phyloP scores from a whole-genome alignment of 37 sponge, comb jelly and placozoan genomes.

The Petrosia ficiformis region DNA sequence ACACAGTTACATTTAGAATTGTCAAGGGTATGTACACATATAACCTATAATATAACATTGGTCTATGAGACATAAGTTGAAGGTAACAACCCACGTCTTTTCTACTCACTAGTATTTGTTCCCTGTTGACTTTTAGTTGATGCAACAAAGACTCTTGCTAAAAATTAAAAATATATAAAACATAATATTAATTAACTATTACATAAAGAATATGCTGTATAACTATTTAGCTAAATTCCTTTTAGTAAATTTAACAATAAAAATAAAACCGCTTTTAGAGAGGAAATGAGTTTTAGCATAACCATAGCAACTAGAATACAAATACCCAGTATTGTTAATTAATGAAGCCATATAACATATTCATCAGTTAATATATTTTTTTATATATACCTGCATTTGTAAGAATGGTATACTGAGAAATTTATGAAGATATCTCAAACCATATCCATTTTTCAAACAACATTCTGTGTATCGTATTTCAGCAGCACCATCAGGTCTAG shows the following conservation, averaged over 20 bases:
- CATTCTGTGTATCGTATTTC: conserved; percentile 81
- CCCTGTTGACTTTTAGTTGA: conserved; percentile 77
- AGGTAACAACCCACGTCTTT: conserved; percentile 43
- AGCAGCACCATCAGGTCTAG: conserved; percentile 78
- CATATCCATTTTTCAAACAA: conserved; percentile 93
- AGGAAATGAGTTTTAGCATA: too few species aligned
- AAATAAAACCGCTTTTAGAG: too few species aligned
- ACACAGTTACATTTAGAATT: conserved; percentile 37
- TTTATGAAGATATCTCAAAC: conserved; percentile 89
- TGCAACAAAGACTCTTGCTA: conserved; percentile 78
- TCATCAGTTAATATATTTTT: neutral
- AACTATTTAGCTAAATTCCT: too few species aligned
- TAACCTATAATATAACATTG: too few species aligned
- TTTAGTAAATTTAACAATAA: too few species aligned
- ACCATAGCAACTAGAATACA: too few species aligned
- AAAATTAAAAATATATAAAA: neutral
- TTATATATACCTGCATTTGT: conserved; percentile 75
- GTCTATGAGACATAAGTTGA: too few species aligned
- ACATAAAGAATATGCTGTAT: too few species aligned
- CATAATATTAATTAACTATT: too few species aligned
- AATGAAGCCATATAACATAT: neutral
- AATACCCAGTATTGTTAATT: too few species aligned
- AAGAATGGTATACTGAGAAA: conserved; percentile 93
- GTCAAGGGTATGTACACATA: too few species aligned
- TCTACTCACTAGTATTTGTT: conserved; percentile 58